Evolutionary conservation across 2,113 vertebrate species (phyloP).

Genomic region (Nerophis lumbriciformis): DNA sequence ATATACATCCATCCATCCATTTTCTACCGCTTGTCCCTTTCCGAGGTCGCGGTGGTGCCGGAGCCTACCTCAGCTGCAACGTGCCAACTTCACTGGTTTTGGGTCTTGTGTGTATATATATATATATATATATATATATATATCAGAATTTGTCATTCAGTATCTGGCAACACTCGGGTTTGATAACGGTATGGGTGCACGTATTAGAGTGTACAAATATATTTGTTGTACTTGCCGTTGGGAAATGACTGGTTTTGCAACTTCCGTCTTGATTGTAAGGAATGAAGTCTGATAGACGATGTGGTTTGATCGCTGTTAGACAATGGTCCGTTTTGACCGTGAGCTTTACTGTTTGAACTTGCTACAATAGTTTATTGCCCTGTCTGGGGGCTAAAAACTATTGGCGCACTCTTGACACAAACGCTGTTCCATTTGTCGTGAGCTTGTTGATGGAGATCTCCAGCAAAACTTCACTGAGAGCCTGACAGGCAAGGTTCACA

Average conservation of each 20-base stretch:
- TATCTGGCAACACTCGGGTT: too few relatives aligned
- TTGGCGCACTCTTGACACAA: constrained; percentile 19
- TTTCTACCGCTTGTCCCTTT: too few relatives aligned
- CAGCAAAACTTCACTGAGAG: constrained; percentile 10
- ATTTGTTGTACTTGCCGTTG: constrained; percentile 26
- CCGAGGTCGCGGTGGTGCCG: too few relatives aligned
- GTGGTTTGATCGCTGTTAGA: background rate
- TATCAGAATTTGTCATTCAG: too few relatives aligned
- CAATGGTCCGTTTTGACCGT: background rate
- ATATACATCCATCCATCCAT: too few relatives aligned
- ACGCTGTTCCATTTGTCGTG: constrained; percentile 28
- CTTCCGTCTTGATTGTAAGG: constrained; percentile 46
- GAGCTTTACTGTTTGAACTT: background rate
- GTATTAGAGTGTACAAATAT: background rate
- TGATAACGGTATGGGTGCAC: too few relatives aligned
- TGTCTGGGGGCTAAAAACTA: constrained; percentile 37
- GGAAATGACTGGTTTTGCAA: constrained; percentile 51
- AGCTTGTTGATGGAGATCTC: constrained; percentile 34
- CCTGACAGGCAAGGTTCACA: constrained; percentile 13
- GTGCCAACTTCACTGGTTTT: too few relatives aligned
- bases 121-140: too few relatives aligned
- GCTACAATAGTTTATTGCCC: constrained; percentile 17
- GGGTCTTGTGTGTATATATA: too few relatives aligned
- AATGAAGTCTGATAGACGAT: constrained; percentile 32
- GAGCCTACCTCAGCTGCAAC: too few relatives aligned